A percentile compares a stretch with the other conserved stretches of the same genome.
These are phyloP conservation scores for Bombus sibiricus DNA, from an alignment of 1,140 invertebrate species.

Conservation along the genomic window DNA sequence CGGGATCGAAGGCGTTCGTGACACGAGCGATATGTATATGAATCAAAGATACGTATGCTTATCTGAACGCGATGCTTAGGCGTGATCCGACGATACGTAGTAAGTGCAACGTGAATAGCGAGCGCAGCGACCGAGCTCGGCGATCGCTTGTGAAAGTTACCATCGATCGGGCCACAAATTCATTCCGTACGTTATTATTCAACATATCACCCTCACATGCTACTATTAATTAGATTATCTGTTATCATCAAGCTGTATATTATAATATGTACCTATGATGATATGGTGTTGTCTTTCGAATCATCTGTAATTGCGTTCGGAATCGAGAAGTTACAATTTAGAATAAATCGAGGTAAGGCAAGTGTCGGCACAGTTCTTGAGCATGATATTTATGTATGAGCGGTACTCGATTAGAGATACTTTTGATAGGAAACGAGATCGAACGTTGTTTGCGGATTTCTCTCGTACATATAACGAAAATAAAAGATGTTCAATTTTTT, in stretches of 20 bases:
- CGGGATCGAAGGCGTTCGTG: constrained; percentile 65
- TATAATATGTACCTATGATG: background rate
- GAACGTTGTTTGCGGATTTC: background rate
- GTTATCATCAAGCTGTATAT: background rate
- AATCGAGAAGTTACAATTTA: background rate
- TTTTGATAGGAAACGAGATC: background rate
- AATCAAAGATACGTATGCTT: constrained; percentile 57
- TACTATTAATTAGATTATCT: constrained; percentile 8
- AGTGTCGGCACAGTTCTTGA: background rate
- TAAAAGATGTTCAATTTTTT: background rate
- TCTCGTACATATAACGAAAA: background rate
- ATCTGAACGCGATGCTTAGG: constrained; percentile 37
- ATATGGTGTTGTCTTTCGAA: background rate
- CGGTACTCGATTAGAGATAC: background rate
- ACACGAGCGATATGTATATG: constrained; percentile 56
- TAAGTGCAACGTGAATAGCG: constrained; percentile 30
- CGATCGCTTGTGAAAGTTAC: constrained; percentile 33
- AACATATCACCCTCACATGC: background rate
- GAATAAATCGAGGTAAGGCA: background rate
- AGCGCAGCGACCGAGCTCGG: background rate
- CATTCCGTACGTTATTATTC: constrained; percentile 15
- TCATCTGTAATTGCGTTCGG: background rate
- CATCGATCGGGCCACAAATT: constrained; percentile 26
- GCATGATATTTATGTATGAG: background rate
- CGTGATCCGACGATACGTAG: constrained; percentile 28